Conservation (phyloP, 2,797 vertebrate genomes). For the Melanitta fusca region DNA sequence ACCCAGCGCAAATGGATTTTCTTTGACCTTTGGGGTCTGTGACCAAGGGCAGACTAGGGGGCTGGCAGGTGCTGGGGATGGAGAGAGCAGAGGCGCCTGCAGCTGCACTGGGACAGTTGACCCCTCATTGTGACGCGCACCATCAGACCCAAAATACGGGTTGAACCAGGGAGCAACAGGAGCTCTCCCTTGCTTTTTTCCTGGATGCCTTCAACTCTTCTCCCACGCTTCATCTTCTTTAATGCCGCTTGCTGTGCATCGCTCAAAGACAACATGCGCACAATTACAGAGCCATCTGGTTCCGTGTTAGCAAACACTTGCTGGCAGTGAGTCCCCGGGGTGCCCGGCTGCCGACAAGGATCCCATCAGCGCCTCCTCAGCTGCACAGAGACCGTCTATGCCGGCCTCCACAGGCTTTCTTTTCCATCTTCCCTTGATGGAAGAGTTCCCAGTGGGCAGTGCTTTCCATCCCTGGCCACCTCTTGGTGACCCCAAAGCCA, state of each 20-base stretch:
- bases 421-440: neutral
- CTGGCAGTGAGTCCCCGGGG: rapidly evolving
- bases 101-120: neutral
- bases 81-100: neutral
- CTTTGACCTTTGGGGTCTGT: neutral
- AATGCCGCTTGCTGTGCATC: neutral
- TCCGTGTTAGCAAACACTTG: neutral
- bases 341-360: neutral
- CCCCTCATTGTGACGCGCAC: rapidly evolving
- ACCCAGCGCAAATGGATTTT: neutral
- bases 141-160: neutral
- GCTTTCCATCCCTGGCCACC: neutral
- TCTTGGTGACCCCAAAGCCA: neutral
- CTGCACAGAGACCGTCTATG: neutral
- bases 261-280: rapidly evolving
- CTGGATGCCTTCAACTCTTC: neutral
- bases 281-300: neutral
- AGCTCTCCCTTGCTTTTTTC: neutral
- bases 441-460: neutral
- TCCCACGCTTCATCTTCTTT: neutral
- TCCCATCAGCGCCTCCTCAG: neutral
- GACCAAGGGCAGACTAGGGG: neutral
- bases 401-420: neutral
- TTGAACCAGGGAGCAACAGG: neutral
- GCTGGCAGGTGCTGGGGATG: neutral